Evolutionary conservation across 2,113 vertebrate species (phyloP).

Genomic region (Tor tambroides): DNA sequence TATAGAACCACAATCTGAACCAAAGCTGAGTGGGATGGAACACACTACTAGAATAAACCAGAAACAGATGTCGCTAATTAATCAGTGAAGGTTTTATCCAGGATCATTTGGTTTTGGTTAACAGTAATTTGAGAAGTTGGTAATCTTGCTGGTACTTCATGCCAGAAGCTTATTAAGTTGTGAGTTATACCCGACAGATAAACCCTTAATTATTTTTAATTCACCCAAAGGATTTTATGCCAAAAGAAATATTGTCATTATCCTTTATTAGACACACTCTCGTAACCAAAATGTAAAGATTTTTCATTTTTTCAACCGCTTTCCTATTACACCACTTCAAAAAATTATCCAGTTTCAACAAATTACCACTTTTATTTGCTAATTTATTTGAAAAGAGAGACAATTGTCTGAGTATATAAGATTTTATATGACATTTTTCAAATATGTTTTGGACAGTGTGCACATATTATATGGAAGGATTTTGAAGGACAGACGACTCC

Average conservation of each 20-base stretch:
- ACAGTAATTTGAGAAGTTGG: constrained; percentile 23
- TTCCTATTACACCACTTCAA: too few relatives aligned
- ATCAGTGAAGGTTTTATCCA: constrained; percentile 33
- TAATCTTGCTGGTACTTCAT: constrained; percentile 29
- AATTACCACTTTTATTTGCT: not conserved
- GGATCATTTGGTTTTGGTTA: constrained; percentile 48
- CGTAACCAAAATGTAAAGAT: constrained; percentile 11
- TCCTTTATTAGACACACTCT: not conserved
- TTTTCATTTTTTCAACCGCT: not conserved
- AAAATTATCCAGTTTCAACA: not conserved
- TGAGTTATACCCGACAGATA: constrained; percentile 37
- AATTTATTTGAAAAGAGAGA: not conserved
- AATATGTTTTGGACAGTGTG: not conserved
- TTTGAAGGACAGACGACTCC: constrained; percentile 29
- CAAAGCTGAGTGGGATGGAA: constrained; percentile 20
- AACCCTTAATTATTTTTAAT: constrained; percentile 25
- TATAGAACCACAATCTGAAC: constrained; percentile 32
- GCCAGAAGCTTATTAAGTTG: constrained; percentile 30
- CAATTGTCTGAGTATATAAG: not conserved
- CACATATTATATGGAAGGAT: not conserved
- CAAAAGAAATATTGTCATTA: constrained; percentile 28
- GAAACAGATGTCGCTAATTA: constrained; percentile 48
- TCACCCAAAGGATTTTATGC: not conserved
- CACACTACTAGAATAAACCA: constrained; percentile 36
- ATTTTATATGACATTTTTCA: constrained; percentile 25